Evolutionary conservation across 2,888 invertebrate genomes (phyloP).

Genomic region (Carterocephalus palaemon): DNA sequence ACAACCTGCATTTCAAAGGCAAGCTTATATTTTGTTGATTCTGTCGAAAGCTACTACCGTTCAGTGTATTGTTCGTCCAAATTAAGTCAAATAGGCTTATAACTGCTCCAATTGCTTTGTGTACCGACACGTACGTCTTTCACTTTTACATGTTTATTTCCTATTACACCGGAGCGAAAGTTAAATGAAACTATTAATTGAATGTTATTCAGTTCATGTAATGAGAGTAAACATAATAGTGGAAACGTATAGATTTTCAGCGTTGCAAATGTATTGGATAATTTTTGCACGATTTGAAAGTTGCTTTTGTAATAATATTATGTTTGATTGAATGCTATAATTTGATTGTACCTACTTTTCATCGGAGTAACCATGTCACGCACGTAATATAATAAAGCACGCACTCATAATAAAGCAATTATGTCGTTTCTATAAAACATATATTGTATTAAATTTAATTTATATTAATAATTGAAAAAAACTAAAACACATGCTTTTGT

Average conservation of each 20-base stretch:
- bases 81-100: not conserved
- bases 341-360: too few species aligned
- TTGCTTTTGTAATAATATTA: not conserved
- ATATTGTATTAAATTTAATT: too few species aligned
- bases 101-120: constrained; percentile 37
- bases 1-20: too few species aligned
- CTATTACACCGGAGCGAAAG: constrained; percentile 33
- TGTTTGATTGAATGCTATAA: not conserved
- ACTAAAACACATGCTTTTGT: too few species aligned
- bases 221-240: constrained; percentile 6
- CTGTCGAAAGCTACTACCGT: too few species aligned
- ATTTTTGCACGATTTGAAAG: constrained; percentile 1
- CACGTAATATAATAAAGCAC: too few species aligned
- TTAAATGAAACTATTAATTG: constrained; percentile 31
- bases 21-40: too few species aligned
- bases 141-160: constrained; percentile 46
- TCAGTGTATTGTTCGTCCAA: constrained; percentile 28
- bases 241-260: constrained; percentile 5
- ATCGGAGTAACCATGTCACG: too few species aligned
- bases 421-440: too few species aligned
- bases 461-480: too few species aligned
- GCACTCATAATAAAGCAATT: too few species aligned
- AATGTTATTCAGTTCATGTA: constrained; percentile 16
- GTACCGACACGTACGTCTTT: constrained; percentile 37
- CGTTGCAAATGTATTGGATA: not conserved